Evolutionary conservation across 2,113 vertebrate species (phyloP).

Genomic region (Paralichthys olivaceus): DNA sequence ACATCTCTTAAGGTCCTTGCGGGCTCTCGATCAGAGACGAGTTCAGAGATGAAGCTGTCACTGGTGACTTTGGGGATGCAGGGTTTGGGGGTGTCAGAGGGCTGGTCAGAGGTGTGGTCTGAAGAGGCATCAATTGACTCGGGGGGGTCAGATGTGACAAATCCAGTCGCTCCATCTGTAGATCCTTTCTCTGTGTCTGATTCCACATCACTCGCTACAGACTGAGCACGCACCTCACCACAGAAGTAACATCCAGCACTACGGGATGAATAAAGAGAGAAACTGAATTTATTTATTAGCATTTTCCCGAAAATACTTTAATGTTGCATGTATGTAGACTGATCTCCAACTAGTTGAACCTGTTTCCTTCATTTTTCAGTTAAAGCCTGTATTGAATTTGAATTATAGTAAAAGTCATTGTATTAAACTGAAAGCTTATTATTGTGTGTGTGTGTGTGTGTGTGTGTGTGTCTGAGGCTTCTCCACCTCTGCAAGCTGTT

Average conservation of each 20-base stretch:
- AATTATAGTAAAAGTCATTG: too few relatives aligned
- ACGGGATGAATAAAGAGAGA: conserved; percentile 27
- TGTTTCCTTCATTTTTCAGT: not conserved
- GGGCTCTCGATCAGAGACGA: conserved; percentile 80
- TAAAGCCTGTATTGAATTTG: too few relatives aligned
- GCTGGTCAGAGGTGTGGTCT: conserved; percentile 29
- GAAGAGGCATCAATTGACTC: conserved; percentile 25
- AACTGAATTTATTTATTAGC: not conserved
- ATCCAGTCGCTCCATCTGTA: conserved; percentile 15
- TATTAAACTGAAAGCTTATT: too few relatives aligned
- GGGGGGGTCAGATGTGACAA: conserved; percentile 14
- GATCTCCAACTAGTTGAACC: too few relatives aligned
- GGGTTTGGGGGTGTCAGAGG: conserved; percentile 57
- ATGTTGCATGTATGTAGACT: not conserved
- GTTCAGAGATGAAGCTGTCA: conserved; percentile 86
- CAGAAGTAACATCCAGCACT: conserved; percentile 97
- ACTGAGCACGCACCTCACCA: conserved; percentile 88
- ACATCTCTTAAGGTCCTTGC: conserved; percentile 34
- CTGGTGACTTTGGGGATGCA: conserved; percentile 85
- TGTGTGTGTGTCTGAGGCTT: not conserved
- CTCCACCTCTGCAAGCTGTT: conserved; percentile 90
- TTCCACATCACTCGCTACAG: conserved; percentile 83
- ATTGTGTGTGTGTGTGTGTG: not conserved
- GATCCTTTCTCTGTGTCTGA: conserved; percentile 77
- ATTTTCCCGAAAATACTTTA: not conserved